Conservation (phyloP, 2,113 vertebrate species). For the Polypterus senegalus region DNA sequence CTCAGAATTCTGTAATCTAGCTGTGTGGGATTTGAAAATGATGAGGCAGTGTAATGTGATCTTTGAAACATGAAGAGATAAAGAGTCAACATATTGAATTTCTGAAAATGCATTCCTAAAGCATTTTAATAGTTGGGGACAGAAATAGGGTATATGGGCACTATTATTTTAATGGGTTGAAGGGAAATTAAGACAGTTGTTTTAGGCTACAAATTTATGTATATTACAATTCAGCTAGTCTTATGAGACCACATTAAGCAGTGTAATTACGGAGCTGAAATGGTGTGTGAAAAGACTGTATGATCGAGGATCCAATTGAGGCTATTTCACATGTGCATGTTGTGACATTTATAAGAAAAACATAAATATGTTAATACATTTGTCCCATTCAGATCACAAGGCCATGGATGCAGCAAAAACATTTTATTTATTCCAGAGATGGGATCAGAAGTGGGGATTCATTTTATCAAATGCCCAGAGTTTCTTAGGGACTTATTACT, state of each 20-base stretch:
- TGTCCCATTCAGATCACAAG: conserved; percentile 37
- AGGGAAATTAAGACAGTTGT: conserved; percentile 6
- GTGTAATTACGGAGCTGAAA: conserved; percentile 33
- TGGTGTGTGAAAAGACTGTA: conserved; percentile 32
- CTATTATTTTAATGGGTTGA: conserved; percentile 1
- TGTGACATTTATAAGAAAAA: conserved; percentile 27
- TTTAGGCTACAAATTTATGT: conserved; percentile 7
- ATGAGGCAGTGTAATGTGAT: background rate
- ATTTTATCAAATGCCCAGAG: conserved; percentile 57
- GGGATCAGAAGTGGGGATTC: conserved; percentile 1
- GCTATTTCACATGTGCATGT: conserved; percentile 32
- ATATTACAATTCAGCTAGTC: conserved; percentile 9
- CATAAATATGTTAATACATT: conserved; percentile 51
- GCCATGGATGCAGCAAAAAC: conserved; percentile 26
- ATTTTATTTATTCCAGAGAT: conserved; percentile 20
- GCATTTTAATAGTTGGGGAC: too few species aligned
- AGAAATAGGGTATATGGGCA: background rate
- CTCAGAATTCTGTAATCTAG: background rate
- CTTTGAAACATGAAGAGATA: background rate
- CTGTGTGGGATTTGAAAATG: background rate
- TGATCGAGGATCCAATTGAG: conserved; percentile 37
- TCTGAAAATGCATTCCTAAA: too few species aligned
- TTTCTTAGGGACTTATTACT: conserved; percentile 66
- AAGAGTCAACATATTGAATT: too few species aligned
- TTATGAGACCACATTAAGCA: conserved; percentile 26